Base-by-base conservation (phyloP, 2,888 invertebrate genomes). In the Tipula vernalis region DNA sequence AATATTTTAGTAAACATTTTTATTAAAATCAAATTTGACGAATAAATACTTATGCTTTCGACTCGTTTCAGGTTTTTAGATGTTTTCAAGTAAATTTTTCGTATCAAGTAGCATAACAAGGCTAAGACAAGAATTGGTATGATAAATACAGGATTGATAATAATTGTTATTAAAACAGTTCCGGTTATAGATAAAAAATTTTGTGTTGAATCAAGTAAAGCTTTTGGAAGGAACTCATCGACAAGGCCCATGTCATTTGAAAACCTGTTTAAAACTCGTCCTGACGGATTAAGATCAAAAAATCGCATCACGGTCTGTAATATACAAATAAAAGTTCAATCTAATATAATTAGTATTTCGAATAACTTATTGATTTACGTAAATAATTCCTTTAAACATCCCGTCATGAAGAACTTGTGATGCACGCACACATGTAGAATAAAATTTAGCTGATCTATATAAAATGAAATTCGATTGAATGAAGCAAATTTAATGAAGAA, bases 201-300 rank as follows among this genome's bases (percentile, higher is more conserved):
- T 8, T 94, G 94, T 3, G 93, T 91, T 0, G 95, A 94, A 89
- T 96, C 95, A 42, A 96, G 90, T 28, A 95, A 90, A 0, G 94
- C 94, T 89, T 95, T 94, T 0, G 96, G 96, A 71, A 96, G 90
- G 85, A 95, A 91, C 89, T 97, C 96, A 89, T 97, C 97, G 87
- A 97, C 93, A 0, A 95, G 93, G 0, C 96, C 96, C 90, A 97
- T 94, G 90, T 98, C 98, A 90, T 97, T 97, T 3, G 97, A 95
- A 89, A 98, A 97, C 86, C 97, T 90, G 88, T 93, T 93, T 85
- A 98, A 92, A 88, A 98, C 96, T 86, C 96, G 93, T 51, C 96
- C 96, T 88, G 95, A 94, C 2, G 97, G 96, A 91, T 97, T 98
- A 0, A 94, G 95, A 89, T 97, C 96, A 90, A 97, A 98, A 91